Evolutionary conservation across 2,888 invertebrate genomes (phyloP), one percentile per base, ranked within the genome.

Genomic region (Strigamia transsilvanica): DNA sequence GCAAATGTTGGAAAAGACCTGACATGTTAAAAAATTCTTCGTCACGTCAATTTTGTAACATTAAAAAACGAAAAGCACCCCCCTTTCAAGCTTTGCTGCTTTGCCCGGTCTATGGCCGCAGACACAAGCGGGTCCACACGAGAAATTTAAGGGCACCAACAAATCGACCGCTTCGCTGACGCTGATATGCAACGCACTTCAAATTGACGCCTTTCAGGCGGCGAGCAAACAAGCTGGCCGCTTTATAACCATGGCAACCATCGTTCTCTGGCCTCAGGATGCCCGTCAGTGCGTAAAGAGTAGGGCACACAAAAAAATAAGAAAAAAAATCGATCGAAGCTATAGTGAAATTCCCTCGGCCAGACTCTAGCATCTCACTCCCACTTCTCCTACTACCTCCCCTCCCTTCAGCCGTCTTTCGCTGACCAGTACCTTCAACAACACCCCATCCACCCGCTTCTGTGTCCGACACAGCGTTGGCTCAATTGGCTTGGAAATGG

Each of bases 121-220:
- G 56, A n/a, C 21, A 56, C 9, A 56, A 18, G n/a, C 56, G 56
- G 56, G 56, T 56, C 56, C 18, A 18, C n/a, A 51, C 9, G 56
- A 56, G 56, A 56, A 18, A 56, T 56, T 56, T 56, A 56, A 56
- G 56, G 56, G 56, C 56, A 56, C 56, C 56, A 56, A 56, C 56
- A 18, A 56, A 56, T 56, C 56, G 56, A 56, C 56, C 56, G 56
- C 56, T 18, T 56, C 56, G n/a, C 56, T 56, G 56, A 56, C 56
- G 56, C 56, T 56, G 56, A 56, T 56, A 56, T 56, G 56, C 56
- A 56, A 56, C 56, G 56, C 56, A 56, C 56, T 56, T 56, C 56
- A 56, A 56, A 56, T 56, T 56, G 56, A 56, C 56, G 56, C 56
- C 56, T 56, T 56, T 15, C 56, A 56, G 56, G 56, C 56, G 56